phyloP scores from a whole-genome alignment of 2,113 vertebrate genomes.

The Stictonetta naevosa region DNA sequence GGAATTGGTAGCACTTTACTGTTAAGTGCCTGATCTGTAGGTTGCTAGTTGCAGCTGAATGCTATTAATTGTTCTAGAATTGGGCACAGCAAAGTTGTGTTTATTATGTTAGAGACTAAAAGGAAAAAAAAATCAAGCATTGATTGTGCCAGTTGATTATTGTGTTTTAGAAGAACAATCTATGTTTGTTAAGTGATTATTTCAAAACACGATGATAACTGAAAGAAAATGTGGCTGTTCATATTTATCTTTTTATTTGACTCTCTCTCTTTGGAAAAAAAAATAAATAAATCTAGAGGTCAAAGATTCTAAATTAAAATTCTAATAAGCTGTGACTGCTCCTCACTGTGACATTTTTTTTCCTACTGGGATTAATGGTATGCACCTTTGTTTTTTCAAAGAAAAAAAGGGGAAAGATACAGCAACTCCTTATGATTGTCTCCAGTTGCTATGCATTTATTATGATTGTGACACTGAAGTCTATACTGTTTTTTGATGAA shows the following conservation, averaged over 20 bases:
- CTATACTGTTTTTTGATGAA: conserved; percentile 66
- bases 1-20: background rate
- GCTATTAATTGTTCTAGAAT: background rate
- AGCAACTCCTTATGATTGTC: conserved; percentile 34
- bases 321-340: background rate
- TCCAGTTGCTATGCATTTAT: conserved; percentile 61
- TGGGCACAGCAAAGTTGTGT: background rate
- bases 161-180: background rate
- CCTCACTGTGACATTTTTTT: background rate
- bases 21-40: background rate
- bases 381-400: background rate
- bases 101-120: background rate
- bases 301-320: background rate
- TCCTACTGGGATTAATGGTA: conserved; percentile 1
- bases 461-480: conserved; percentile 71
- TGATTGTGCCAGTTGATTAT: background rate
- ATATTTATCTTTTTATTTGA: conserved; percentile 3
- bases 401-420: background rate
- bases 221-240: background rate
- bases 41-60: background rate
- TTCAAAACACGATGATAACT: background rate
- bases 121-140: background rate
- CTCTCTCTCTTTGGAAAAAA: background rate
- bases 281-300: background rate
- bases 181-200: background rate